Percentiles rank a stretch among this genome's conserved stretches.
These are phyloP conservation scores for Scaptodrosophila latifasciaeformis DNA, from an alignment of 2,888 invertebrate genomes.

Conservation along the genomic window DNA sequence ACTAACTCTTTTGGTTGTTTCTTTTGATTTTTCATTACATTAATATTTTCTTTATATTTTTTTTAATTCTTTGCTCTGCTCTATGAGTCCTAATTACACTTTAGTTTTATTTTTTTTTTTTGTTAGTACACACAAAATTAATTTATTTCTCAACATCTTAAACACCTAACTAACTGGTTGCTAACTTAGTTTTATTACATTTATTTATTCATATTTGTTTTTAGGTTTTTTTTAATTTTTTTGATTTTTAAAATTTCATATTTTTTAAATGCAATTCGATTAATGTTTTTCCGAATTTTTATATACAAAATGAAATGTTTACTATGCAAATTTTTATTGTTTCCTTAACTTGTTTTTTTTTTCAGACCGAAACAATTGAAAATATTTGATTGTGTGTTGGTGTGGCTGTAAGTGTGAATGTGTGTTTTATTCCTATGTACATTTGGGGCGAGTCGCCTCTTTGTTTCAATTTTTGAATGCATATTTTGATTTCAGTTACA, in stretches of 20 bases:
- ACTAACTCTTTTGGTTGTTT: neutral
- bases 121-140: no score
- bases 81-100: conserved; percentile 38
- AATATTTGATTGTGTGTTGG: neutral
- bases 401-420: neutral
- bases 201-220: conserved; percentile 30
- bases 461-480: no score
- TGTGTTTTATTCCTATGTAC: conserved; percentile 1
- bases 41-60: conserved; percentile 1
- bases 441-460: conserved; percentile 26
- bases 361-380: no score
- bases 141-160: no score
- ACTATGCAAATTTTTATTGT: conserved; percentile 25
- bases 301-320: conserved; percentile 51
- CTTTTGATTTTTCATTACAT: conserved; percentile 12
- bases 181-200: conserved; percentile 23
- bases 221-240: no score
- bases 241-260: no score
- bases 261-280: conserved; percentile 63
- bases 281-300: conserved; percentile 52
- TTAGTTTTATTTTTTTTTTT: conserved; percentile 29
- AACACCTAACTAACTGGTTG: conserved; percentile 10
- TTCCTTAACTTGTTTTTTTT: conserved; percentile 17
- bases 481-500: conserved; percentile 60
- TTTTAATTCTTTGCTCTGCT: conserved; percentile 12